phyloP scores from a whole-genome alignment of 2,113 vertebrate species.

The Turdus rufiventris region DNA sequence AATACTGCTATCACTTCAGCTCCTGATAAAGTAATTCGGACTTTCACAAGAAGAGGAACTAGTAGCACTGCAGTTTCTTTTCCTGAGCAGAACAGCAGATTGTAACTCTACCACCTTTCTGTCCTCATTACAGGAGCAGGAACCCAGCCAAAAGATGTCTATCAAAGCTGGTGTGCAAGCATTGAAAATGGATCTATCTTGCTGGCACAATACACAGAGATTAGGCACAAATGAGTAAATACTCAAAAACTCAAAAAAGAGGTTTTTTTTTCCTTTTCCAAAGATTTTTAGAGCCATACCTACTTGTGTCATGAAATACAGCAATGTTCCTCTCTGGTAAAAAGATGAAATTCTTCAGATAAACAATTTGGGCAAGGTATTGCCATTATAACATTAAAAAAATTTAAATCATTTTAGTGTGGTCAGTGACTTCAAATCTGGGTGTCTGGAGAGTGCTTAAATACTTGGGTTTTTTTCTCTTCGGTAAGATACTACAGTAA shows the following conservation, averaged over 20 bases:
- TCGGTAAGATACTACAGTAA: background rate
- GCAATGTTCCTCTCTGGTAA: background rate
- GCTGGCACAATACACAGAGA: background rate
- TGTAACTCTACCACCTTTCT: background rate
- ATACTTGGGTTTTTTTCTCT: background rate
- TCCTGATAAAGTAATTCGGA: background rate
- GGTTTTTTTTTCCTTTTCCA: background rate
- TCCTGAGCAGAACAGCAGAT: background rate
- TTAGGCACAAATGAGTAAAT: background rate
- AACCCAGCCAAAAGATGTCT: background rate
- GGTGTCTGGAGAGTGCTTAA: background rate
- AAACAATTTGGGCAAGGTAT: background rate
- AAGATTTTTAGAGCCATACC: background rate
- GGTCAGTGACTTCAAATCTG: background rate
- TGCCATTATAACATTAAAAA: background rate
- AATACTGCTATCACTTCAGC: background rate
- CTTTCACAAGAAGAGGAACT: background rate
- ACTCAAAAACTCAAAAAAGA: background rate
- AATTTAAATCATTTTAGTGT: background rate
- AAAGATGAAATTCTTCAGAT: background rate
- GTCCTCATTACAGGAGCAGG: background rate
- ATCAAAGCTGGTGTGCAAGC: background rate
- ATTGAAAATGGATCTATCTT: background rate
- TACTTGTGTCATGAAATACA: background rate
- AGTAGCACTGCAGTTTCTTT: background rate